Conservation (phyloP, 2,888 invertebrate genomes). For the Aphodius sticticus region DNA sequence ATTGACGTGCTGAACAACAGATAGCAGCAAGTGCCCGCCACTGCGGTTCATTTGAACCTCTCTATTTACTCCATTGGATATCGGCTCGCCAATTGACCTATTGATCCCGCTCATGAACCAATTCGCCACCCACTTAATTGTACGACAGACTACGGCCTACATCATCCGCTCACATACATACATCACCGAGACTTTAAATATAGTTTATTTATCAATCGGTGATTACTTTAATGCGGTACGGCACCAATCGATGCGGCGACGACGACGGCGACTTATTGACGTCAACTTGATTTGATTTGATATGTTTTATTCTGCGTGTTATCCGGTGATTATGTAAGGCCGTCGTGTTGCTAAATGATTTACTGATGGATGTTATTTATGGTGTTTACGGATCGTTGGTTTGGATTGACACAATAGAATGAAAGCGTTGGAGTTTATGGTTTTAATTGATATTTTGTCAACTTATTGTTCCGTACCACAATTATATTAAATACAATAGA, state of each 20-base stretch:
- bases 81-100: constrained; percentile 39
- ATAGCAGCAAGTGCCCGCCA: neutral
- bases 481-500: too few species aligned
- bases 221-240: neutral
- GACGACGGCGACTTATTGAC: neutral
- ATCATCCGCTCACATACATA: constrained; percentile 7
- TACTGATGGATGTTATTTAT: neutral
- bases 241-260: neutral
- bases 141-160: constrained; percentile 16
- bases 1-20: neutral
- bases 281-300: neutral
- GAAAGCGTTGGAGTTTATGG: neutral
- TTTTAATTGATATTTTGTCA: neutral
- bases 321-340: neutral
- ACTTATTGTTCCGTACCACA: neutral
- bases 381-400: neutral
- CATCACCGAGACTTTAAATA: neutral
- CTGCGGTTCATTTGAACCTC: neutral
- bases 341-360: neutral
- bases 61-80: neutral
- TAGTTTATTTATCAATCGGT: neutral
- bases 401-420: neutral
- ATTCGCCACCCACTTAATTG: constrained; percentile 44
- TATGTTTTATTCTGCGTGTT: neutral
- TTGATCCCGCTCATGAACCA: constrained; percentile 43